Evolutionary conservation across 2,797 vertebrate genomes (phyloP).

Genomic region (Neosilurus hyrtlii): DNA sequence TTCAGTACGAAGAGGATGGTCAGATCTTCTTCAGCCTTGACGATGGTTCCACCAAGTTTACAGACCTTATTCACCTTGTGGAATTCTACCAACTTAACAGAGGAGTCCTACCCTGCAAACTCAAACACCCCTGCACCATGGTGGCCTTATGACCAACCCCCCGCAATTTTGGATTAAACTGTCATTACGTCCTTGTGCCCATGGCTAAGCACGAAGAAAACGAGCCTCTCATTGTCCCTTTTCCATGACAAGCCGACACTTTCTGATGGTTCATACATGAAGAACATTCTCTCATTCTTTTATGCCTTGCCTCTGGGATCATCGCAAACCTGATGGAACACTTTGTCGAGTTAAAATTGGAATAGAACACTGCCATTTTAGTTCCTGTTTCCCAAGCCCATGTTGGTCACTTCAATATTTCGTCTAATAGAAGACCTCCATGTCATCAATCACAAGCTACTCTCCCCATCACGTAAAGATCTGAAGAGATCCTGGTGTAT

Average conservation of each 20-base stretch:
- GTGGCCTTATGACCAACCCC: slow-evolving; percentile 90
- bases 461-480: neutral
- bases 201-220: slow-evolving; percentile 16
- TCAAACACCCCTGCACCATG: slow-evolving; percentile 95
- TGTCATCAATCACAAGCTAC: slow-evolving; percentile 23
- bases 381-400: slow-evolving; percentile 13
- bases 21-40: slow-evolving; percentile 97
- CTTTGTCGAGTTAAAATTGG: slow-evolving; percentile 10
- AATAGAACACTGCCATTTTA: slow-evolving; percentile 16
- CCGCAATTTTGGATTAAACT: neutral
- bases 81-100: slow-evolving; percentile 99
- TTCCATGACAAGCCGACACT: slow-evolving; percentile 18
- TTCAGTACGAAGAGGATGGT: slow-evolving; percentile 91
- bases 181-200: slow-evolving; percentile 3
- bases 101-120: slow-evolving; percentile 95
- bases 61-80: slow-evolving; percentile 96
- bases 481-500: neutral
- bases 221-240: neutral
- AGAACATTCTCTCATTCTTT: slow-evolving; percentile 8
- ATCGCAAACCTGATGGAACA: slow-evolving; percentile 22
- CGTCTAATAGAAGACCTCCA: neutral
- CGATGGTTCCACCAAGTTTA: slow-evolving; percentile 96
- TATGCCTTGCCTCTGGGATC: slow-evolving; percentile 35
- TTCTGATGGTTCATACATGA: slow-evolving; percentile 21
- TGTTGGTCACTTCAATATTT: slow-evolving; percentile 19